A percentile compares a stretch with the other conserved stretches of the same genome.
phyloP scores from a whole-genome alignment of 2,113 vertebrate genomes.

The Delphinapterus leucas region DNA sequence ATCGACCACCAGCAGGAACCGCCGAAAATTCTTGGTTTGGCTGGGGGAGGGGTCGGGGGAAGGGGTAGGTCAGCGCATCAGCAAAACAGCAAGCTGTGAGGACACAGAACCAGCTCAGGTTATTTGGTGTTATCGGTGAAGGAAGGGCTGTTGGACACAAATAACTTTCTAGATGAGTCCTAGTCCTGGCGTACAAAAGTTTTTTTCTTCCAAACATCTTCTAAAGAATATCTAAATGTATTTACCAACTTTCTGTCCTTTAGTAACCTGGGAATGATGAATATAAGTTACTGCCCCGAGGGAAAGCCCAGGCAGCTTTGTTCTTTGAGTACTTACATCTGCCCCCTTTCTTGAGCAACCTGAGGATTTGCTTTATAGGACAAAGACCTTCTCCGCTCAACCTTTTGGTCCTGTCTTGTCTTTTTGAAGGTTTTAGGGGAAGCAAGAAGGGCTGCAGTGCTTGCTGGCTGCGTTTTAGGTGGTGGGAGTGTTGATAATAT shows the following conservation, averaged over 20 bases:
- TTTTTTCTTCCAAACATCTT: neutral
- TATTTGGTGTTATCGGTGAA: neutral
- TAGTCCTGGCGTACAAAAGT: neutral
- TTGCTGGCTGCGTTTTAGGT: neutral
- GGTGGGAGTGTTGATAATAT: fast-evolving
- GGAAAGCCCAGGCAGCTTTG: neutral
- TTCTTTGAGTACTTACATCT: neutral
- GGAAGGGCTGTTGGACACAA: fast-evolving
- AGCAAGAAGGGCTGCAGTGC: neutral
- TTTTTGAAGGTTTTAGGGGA: too few species aligned
- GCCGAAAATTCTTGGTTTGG: neutral
- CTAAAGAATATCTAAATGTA: neutral
- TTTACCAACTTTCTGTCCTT: neutral
- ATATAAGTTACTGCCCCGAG: neutral
- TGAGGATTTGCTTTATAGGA: neutral
- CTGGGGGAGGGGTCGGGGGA: neutral
- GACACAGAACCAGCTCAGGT: fast-evolving
- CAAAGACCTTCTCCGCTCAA: neutral
- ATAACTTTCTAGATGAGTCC: neutral
- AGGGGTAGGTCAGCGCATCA: neutral
- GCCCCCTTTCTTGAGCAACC: neutral
- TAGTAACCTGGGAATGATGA: neutral
- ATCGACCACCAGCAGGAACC: neutral
- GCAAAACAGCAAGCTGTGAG: neutral
- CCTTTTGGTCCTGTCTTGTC: neutral